Evolutionary conservation across 1,140 invertebrate species (phyloP).

Genomic region (Hesperophylax magnus): DNA sequence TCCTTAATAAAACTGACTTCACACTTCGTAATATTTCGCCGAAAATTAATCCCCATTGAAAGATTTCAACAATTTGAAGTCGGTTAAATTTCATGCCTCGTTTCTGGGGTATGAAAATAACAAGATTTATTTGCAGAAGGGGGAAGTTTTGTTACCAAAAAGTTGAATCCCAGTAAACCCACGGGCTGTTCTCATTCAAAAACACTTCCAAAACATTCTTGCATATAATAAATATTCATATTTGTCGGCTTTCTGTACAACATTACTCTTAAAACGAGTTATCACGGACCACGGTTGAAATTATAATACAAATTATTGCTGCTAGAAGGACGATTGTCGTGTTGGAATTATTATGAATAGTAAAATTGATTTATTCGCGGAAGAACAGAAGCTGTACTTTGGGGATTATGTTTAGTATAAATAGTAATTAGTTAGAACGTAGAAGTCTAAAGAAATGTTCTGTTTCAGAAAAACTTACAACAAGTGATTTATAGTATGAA

Average conservation of each 20-base stretch:
- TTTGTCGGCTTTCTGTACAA: slow-evolving; percentile 19
- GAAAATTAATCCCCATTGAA: slow-evolving; percentile 40
- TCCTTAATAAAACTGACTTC: slow-evolving; percentile 5
- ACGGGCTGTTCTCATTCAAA: slow-evolving; percentile 29
- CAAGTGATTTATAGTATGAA: too few relatives aligned
- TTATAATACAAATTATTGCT: too few relatives aligned
- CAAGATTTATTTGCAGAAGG: slow-evolving; percentile 46
- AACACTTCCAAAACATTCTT: slow-evolving; percentile 48
- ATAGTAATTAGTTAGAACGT: too few relatives aligned
- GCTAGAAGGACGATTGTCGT: not conserved
- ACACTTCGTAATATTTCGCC: slow-evolving; percentile 27
- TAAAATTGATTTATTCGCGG: too few relatives aligned
- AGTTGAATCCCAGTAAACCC: slow-evolving; percentile 44
- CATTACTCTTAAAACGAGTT: too few relatives aligned
- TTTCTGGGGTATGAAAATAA: slow-evolving; percentile 39
- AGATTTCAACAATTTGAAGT: slow-evolving; percentile 34
- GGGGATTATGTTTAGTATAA: too few relatives aligned
- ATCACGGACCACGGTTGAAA: too few relatives aligned
- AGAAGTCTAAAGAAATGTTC: too few relatives aligned
- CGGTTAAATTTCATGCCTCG: slow-evolving; percentile 37
- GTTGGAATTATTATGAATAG: too few relatives aligned
- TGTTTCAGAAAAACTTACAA: too few relatives aligned
- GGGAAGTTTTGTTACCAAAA: slow-evolving; percentile 42
- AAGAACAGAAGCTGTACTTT: too few relatives aligned
- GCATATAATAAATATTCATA: slow-evolving; percentile 56